Conservation (phyloP, 2,113 vertebrate species). For the Thamnophis sirtalis region DNA sequence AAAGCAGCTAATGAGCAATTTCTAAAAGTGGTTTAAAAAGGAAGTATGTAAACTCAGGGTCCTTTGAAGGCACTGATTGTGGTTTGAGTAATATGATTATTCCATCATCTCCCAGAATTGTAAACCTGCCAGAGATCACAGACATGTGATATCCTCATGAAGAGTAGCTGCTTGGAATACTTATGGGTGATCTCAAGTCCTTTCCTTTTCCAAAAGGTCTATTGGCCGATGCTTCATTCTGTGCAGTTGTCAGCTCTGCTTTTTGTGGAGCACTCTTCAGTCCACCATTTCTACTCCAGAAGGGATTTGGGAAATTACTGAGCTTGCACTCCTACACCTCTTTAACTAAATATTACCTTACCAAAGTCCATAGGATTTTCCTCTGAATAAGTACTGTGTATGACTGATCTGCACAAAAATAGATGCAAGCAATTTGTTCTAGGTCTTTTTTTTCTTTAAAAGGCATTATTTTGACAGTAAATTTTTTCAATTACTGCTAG, state of each 20-base stretch:
- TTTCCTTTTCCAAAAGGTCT: not conserved
- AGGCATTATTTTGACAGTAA: not conserved
- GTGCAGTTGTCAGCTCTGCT: not conserved
- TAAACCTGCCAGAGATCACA: not conserved
- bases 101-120: not conserved
- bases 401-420: not conserved
- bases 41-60: not conserved
- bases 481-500: not conserved
- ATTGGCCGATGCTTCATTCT: not conserved
- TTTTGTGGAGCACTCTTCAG: not conserved
- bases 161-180: not conserved
- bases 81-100: not conserved
- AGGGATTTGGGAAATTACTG: not conserved
- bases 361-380: not conserved
- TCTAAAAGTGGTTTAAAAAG: not conserved
- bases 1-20: not conserved
- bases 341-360: not conserved
- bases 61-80: not conserved
- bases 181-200: not conserved
- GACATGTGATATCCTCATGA: not conserved
- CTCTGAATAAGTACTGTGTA: not conserved
- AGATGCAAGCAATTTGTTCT: not conserved
- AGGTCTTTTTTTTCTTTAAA: not conserved
- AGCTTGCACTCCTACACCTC: not conserved
- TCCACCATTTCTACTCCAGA: not conserved